These are phyloP conservation scores for Aramus guarauna DNA, from an alignment of 2,113 vertebrate species.

Conservation along the genomic window DNA sequence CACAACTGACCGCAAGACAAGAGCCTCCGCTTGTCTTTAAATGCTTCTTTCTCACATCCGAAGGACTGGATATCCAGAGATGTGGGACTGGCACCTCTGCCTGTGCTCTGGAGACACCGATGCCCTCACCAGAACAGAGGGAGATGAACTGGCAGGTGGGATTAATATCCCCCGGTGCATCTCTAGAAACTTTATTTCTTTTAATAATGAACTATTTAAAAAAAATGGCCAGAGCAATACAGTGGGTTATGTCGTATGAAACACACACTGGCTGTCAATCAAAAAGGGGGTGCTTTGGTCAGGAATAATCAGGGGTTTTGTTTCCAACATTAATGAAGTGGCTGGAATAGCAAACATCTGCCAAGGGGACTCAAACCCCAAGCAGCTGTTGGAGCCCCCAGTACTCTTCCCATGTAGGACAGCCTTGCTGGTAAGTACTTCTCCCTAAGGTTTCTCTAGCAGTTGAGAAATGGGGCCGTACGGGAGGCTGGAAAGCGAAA, in stretches of 20 bases:
- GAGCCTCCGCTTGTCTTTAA: not conserved
- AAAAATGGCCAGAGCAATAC: not conserved
- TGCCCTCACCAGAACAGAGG: not conserved
- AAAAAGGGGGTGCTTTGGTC: constrained; percentile 55
- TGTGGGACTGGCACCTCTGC: not conserved
- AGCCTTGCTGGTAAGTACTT: not conserved
- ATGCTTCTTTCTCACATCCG: not conserved
- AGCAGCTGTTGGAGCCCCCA: constrained; percentile 74
- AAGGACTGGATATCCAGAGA: not conserved
- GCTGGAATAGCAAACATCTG: constrained; percentile 77
- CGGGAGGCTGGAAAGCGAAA: not conserved
- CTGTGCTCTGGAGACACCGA: not conserved
- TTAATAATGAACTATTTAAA: not conserved
- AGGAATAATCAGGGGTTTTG: constrained; percentile 70
- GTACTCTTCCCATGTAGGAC: not conserved
- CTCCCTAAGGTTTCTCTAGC: not conserved
- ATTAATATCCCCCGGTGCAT: not conserved
- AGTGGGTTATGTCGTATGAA: not conserved
- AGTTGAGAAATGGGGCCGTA: not conserved
- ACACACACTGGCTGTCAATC: constrained; percentile 76
- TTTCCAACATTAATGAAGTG: constrained; percentile 78
- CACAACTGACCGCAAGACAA: not conserved
- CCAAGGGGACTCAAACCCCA: constrained; percentile 66
- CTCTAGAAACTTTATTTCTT: not conserved
- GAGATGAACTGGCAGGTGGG: not conserved